phyloP scores from a whole-genome alignment of 1,140 invertebrate species.

The Papilio machaon region DNA sequence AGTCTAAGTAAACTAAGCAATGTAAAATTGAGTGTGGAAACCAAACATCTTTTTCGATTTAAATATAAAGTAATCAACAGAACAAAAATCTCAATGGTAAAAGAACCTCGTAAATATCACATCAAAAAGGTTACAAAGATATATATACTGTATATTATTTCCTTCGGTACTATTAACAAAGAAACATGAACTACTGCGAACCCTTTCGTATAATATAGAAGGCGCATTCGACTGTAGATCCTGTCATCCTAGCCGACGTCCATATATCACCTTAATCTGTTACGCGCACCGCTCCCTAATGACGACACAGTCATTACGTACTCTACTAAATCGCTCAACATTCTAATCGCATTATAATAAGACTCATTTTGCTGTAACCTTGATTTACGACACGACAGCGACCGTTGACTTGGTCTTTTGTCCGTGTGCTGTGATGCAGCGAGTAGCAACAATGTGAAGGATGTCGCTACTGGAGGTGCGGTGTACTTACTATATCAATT shows the following conservation, averaged over 20 bases:
- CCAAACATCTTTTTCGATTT: no score
- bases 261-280: conserved; percentile 53
- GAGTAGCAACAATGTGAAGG: conserved; percentile 39
- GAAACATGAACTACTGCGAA: background rate
- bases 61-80: no score
- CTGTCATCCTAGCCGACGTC: conserved; percentile 1
- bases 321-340: background rate
- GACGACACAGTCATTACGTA: conserved; percentile 36
- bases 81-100: no score
- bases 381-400: conserved; percentile 22
- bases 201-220: background rate
- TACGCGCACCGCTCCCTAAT: conserved; percentile 55
- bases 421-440: conserved; percentile 43
- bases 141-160: no score
- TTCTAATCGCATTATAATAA: conserved; percentile 37
- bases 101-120: no score
- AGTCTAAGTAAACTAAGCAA: no score
- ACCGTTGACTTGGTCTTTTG: conserved; percentile 39
- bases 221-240: conserved; percentile 5
- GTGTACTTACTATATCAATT: background rate
- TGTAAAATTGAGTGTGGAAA: no score
- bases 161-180: background rate
- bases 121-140: no score
- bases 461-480: conserved; percentile 7
- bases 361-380: conserved; percentile 37